Base-by-base conservation (phyloP, 2,113 vertebrate species). In the Sigmodon hispidus region DNA sequence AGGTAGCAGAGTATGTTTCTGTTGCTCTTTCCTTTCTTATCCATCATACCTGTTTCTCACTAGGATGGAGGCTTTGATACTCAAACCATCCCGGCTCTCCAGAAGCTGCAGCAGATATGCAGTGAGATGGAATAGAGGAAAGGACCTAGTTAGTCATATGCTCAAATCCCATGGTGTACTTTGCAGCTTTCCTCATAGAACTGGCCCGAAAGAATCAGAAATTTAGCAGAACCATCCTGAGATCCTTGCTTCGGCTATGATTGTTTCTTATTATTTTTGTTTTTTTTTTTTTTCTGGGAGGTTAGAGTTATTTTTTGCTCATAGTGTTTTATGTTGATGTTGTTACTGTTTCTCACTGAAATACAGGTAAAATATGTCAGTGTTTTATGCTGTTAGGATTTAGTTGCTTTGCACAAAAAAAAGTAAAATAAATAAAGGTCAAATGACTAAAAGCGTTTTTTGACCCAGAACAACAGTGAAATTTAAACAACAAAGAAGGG, bases 401-500 rank as follows among this genome's bases (percentile, higher is more conserved):
- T 77, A 93, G 36, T 75, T 96, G 34, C 65, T 81, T 31, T 69
- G 17, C 16, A 9, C 24, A 87, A 26, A 69, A 29, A 75, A 48
- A 63, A n/a, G n/a, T n/a, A n/a, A 81, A 43, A 26, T 55, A 29
- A 72, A 12, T 61, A 22, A 75, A 96, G n/a, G 45, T 81, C 50
- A 94, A 61, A 63, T 89, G 36, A 55, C 52, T 48, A 85, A 92
- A 90, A 52, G 13, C 22, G 75, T 94, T 93, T 90, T 24, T 86
- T 91, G 29, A 94, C 48, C 4, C 43, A 93, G n/a, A 55, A 45
- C 19, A 70, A 40, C 43, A 50, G 69, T 80, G 36, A 67, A 52
- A 94, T 86, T 55, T 81, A 86, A 81, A 40, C 29, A 57, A 91
- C 26, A 34, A 80, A 90, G 43, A 29, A 72, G 65, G 63, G 48